A percentile compares a stretch with the other conserved stretches of the same genome.
Conservation (phyloP, 1,140 invertebrate species). For the Drosophila tani region DNA sequence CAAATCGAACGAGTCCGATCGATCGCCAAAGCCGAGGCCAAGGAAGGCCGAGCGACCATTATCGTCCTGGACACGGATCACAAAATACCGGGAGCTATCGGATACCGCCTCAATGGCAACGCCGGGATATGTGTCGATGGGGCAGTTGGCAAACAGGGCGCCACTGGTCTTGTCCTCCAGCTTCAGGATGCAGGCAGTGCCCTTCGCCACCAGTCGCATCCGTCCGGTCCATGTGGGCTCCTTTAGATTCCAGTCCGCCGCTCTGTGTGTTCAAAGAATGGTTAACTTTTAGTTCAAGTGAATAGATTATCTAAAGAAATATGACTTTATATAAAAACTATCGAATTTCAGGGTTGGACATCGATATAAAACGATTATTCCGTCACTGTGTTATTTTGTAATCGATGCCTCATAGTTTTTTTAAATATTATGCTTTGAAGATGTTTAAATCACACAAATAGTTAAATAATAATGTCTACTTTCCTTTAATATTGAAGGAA, state of each 20-base stretch:
- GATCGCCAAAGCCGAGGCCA: conserved; percentile 98
- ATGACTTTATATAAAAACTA: neutral
- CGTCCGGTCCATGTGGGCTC: conserved; percentile 98
- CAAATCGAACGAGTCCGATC: conserved; percentile 99
- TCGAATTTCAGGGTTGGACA: too few species aligned
- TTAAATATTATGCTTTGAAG: too few species aligned
- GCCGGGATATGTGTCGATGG: conserved; percentile 98
- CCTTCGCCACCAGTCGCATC: conserved; percentile 95
- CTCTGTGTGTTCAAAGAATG: conserved; percentile 87
- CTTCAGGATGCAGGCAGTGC: conserved; percentile 94
- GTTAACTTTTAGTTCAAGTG: neutral
- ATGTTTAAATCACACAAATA: too few species aligned
- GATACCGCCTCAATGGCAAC: conserved; percentile 97
- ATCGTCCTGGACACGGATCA: conserved; percentile 97
- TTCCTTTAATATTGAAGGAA: too few species aligned
- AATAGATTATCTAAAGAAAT: neutral
- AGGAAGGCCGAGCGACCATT: conserved; percentile 98
- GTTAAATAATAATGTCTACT: too few species aligned
- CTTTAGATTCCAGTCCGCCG: conserved; percentile 98
- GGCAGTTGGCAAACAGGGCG: conserved; percentile 99
- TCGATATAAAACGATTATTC: too few species aligned
- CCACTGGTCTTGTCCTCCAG: conserved; percentile 98
- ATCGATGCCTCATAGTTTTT: too few species aligned
- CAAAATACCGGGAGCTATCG: conserved; percentile 99
- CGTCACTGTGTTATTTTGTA: too few species aligned